Evolutionary conservation across 2,888 invertebrate genomes (phyloP).

Genomic region (Cerastis rubricosa): DNA sequence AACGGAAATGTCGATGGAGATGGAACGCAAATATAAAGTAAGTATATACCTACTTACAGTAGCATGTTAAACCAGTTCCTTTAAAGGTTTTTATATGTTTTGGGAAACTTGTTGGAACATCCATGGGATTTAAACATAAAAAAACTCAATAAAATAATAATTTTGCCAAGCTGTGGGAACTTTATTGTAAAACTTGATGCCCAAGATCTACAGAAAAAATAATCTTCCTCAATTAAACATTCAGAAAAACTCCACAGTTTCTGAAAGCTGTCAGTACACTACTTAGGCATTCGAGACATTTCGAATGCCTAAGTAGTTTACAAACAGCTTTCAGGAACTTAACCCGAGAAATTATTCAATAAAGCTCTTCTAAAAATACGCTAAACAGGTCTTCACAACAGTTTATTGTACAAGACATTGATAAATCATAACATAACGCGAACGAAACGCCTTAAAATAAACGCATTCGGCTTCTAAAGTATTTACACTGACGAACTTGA

Average conservation of each 20-base stretch:
- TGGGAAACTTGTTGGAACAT: not conserved
- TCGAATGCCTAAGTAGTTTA: not conserved
- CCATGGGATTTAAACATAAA: not conserved
- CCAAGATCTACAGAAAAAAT: not conserved
- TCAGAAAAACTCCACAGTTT: not conserved
- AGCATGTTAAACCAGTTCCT: slow-evolving; percentile 22
- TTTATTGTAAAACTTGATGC: not conserved
- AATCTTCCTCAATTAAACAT: not conserved
- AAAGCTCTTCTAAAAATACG: slow-evolving; percentile 20
- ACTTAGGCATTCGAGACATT: no score
- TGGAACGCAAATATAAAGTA: slow-evolving; percentile 36
- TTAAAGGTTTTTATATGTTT: slow-evolving; percentile 11
- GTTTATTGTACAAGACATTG: slow-evolving; percentile 66
- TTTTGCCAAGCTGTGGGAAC: not conserved
- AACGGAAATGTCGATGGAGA: slow-evolving; percentile 42
- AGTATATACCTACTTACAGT: slow-evolving; percentile 8
- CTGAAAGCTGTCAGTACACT: not conserved
- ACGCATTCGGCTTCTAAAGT: slow-evolving; percentile 73
- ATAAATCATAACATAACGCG: slow-evolving; percentile 68
- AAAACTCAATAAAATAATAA: not conserved
- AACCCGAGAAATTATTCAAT: not conserved
- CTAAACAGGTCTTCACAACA: slow-evolving; percentile 26
- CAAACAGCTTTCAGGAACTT: not conserved
- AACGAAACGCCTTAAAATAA: slow-evolving; percentile 77
- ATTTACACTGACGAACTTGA: slow-evolving; percentile 82